A percentile compares a stretch with the other conserved stretches of the same genome.
These are phyloP conservation scores for Myripristis jacobus DNA, from an alignment of 2,797 vertebrate species.

Conservation along the genomic window DNA sequence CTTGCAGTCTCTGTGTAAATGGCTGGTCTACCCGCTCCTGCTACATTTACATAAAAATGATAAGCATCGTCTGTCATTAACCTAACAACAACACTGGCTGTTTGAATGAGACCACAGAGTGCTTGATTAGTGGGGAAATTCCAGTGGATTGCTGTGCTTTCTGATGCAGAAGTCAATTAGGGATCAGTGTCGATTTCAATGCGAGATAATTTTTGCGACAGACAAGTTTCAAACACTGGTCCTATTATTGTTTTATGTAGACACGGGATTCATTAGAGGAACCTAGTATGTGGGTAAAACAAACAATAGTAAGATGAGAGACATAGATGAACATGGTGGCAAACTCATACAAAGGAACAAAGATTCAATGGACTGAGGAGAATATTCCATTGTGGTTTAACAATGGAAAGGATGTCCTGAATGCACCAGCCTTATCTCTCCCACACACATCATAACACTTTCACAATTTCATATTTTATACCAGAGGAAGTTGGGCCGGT, in stretches of 20 bases:
- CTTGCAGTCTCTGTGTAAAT: constrained; percentile 42
- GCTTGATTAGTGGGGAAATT: constrained; percentile 42
- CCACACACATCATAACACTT: constrained; percentile 4
- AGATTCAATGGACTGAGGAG: background rate
- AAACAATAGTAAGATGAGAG: constrained; percentile 3
- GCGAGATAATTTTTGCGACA: constrained; percentile 5
- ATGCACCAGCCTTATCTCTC: constrained; percentile 5
- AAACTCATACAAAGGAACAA: constrained; percentile 4
- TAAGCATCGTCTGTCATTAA: constrained; percentile 53
- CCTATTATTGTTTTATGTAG: constrained; percentile 1
- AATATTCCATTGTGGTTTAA: constrained; percentile 25
- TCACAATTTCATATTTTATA: constrained; percentile 17
- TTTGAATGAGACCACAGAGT: constrained; percentile 27
- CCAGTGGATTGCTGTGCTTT: constrained; percentile 29
- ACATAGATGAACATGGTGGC: background rate
- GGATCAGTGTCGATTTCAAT: constrained; percentile 29
- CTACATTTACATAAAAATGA: constrained; percentile 59
- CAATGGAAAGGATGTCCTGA: constrained; percentile 2
- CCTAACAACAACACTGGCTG: constrained; percentile 41
- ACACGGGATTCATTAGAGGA: constrained; percentile 11
- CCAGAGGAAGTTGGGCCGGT: background rate
- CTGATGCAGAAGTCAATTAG: constrained; percentile 24
- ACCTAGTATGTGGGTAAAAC: constrained; percentile 24
- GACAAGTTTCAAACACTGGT: constrained; percentile 37
- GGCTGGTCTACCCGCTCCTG: constrained; percentile 20